phyloP scores from a whole-genome alignment of 2,113 vertebrate genomes.

The Eclectus roratus region DNA sequence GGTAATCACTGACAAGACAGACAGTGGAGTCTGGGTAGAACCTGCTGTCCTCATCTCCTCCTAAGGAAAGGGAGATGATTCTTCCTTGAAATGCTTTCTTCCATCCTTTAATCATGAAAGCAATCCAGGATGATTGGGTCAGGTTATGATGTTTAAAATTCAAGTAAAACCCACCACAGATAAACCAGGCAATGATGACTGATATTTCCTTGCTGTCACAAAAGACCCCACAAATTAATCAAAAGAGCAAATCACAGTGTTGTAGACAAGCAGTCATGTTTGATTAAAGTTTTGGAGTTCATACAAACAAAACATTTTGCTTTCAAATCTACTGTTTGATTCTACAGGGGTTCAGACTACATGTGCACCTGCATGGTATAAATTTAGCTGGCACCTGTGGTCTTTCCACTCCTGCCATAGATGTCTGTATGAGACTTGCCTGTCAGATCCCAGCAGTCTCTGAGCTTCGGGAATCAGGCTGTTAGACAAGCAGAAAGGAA shows the following conservation, averaged over 20 bases:
- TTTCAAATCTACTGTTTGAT: neutral
- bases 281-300: neutral
- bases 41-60: neutral
- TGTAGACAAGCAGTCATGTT: neutral
- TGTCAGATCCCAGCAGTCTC: neutral
- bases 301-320: neutral
- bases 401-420: neutral
- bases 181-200: neutral
- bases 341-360: neutral
- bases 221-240: neutral
- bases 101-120: neutral
- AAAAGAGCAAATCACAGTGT: neutral
- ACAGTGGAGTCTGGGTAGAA: neutral
- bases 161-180: neutral
- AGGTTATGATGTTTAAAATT: neutral
- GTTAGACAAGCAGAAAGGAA: neutral
- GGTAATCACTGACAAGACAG: neutral
- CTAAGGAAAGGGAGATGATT: neutral
- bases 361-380: neutral
- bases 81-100: neutral
- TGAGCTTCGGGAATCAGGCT: neutral
- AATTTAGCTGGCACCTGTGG: neutral
- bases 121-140: neutral
- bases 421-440: neutral
- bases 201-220: neutral